phyloP scores from a whole-genome alignment of 2,113 vertebrate genomes.

The Sylvilagus bachmani region DNA sequence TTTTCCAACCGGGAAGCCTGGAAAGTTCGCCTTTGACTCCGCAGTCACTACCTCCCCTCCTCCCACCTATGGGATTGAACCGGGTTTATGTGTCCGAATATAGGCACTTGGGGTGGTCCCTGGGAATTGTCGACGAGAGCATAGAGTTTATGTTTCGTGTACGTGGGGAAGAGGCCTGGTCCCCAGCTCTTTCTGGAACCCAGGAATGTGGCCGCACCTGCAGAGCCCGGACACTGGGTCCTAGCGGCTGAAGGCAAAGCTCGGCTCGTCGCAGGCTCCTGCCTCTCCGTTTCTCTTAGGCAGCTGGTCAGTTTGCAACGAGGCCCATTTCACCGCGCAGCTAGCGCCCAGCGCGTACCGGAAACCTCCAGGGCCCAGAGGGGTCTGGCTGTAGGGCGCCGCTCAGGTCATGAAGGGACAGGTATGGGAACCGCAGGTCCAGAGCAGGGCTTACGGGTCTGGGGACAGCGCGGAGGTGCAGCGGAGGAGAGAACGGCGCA shows the following conservation, averaged over 20 bases:
- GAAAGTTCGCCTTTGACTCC: neutral
- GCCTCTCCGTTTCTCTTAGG: neutral
- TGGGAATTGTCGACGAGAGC: neutral
- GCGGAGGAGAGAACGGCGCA: neutral
- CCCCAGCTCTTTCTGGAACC: neutral
- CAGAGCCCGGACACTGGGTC: neutral
- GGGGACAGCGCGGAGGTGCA: no score
- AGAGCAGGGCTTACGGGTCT: no score
- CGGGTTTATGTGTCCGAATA: neutral
- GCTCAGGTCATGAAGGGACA: neutral
- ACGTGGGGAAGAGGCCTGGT: no score
- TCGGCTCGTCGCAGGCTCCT: no score
- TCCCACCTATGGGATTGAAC: neutral
- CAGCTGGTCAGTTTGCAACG: neutral
- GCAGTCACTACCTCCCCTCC: neutral
- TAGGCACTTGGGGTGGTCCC: neutral
- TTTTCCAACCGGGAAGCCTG: neutral
- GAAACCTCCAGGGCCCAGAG: neutral
- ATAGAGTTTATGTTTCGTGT: neutral
- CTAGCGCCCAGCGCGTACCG: rapidly evolving
- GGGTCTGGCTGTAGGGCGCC: neutral
- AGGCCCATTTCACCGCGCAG: neutral
- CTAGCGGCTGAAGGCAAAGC: neutral
- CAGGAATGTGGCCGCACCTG: neutral
- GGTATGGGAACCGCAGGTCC: neutral